Conservation (phyloP, 2,888 invertebrate species). For the Ochropleura leucogaster region DNA sequence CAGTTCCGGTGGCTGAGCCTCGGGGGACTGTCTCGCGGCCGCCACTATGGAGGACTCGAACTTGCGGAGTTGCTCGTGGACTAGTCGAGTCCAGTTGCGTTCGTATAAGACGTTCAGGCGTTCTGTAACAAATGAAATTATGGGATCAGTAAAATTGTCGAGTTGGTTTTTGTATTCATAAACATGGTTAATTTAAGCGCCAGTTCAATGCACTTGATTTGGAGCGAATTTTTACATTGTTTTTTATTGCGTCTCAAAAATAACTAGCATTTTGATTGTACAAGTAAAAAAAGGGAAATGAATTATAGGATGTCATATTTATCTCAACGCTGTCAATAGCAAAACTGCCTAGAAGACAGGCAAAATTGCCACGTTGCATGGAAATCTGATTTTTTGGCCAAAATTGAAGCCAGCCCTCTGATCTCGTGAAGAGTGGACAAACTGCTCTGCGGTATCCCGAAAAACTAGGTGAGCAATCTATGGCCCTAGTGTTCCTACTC, state of each 20-base stretch:
- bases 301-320: no score
- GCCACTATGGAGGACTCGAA: conserved; percentile 95
- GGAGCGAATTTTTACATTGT: neutral
- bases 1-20: conserved; percentile 80
- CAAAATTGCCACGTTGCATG: no score
- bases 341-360: no score
- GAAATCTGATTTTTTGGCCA: no score
- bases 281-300: no score
- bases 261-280: neutral
- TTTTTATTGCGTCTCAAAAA: neutral
- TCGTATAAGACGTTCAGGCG: conserved; percentile 95
- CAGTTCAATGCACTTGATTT: neutral
- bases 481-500: no score
- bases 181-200: neutral
- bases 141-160: neutral
- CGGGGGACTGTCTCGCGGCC: conserved; percentile 91
- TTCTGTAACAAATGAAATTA: conserved; percentile 87
- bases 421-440: no score
- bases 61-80: conserved; percentile 94
- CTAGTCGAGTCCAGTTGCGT: conserved; percentile 95
- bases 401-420: no score
- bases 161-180: neutral
- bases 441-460: no score
- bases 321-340: no score
- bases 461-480: no score